Base-by-base conservation (phyloP, 2,113 vertebrate species). In the Coreoperca whiteheadi region DNA sequence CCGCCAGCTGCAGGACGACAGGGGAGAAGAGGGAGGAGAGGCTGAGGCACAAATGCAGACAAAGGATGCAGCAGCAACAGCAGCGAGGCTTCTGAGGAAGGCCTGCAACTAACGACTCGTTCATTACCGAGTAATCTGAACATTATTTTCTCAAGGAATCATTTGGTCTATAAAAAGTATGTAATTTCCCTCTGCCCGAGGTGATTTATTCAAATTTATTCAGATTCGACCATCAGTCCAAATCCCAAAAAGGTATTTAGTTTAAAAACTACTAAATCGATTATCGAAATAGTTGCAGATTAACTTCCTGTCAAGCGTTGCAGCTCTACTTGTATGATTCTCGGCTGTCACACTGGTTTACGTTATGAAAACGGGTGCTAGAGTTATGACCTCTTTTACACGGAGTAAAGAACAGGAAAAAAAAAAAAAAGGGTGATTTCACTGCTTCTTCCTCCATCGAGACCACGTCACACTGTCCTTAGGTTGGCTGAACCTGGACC, bases 1-100 rank as follows among this genome's bases (percentile, higher is more conserved):
- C 75, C 89, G 94, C 94, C 95, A 95, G 94, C 89, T 94, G 92
- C 83, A 88, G 67, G 28, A 32, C 66, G 39, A 70, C 53, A 51
- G 23, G 30, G 15, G 30, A 32, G 25, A n/a, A 15, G 60, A 67
- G 39, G 41, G 30, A 56, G 46, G 43, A 12, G 32, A 79, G 60
- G 41, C 23, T 46, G 50, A 69, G 14, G 23, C 23, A 32, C 37
- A 66, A 25, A 14, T 4, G 4, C 9, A 64, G 23, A 30, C 2
- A 23, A 39, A 51, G 57, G 66, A 70, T 12, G 39, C 4, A 23
- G 4, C 7, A 54, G 70, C 34, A 41, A 6, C 7, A 54, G 70
- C 34, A 41, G 50, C 1, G 4, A 69, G 23, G 16, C 51, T 28
- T 61, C 43, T 28, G 59, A 75, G 6, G 3, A 0, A 20, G 3